These are phyloP conservation scores for Carcina quercana DNA, from an alignment of 2,888 invertebrate species.

Conservation along the genomic window DNA sequence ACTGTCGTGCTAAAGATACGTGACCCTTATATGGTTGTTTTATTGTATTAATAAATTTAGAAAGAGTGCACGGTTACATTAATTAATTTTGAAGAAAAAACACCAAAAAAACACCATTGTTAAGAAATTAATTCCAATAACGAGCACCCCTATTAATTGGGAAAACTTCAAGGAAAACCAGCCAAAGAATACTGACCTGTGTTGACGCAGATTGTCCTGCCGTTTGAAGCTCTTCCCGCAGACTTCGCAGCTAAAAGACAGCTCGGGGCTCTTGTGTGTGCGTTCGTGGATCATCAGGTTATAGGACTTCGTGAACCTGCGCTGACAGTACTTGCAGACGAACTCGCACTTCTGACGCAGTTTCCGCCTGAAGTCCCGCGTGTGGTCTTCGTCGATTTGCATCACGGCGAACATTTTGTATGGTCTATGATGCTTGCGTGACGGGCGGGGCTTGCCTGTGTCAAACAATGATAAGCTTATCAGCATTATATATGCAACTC, in stretches of 20 bases:
- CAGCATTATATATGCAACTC: slow-evolving; percentile 21
- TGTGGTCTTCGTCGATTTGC: slow-evolving; percentile 92
- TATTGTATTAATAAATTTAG: too few species aligned
- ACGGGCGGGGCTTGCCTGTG: slow-evolving; percentile 70
- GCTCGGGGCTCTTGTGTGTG: slow-evolving; percentile 97
- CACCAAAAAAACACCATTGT: too few species aligned
- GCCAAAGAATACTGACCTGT: slow-evolving; percentile 79
- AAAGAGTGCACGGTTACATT: too few species aligned
- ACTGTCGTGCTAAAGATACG: too few species aligned
- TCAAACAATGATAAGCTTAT: slow-evolving; percentile 57
- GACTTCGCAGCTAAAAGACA: slow-evolving; percentile 97
- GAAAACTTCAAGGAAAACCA: too few species aligned
- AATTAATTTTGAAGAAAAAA: too few species aligned
- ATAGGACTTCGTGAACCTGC: slow-evolving; percentile 98
- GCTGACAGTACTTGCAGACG: slow-evolving; percentile 98
- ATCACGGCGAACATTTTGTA: slow-evolving; percentile 91
- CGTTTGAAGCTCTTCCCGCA: slow-evolving; percentile 98
- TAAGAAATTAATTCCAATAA: not conserved
- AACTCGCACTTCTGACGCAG: slow-evolving; percentile 97
- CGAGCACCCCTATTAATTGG: not conserved
- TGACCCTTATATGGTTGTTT: too few species aligned
- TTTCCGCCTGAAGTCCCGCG: slow-evolving; percentile 89
- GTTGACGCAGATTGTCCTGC: slow-evolving; percentile 96
- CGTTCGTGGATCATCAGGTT: slow-evolving; percentile 99
- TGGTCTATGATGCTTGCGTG: slow-evolving; percentile 63